Conservation (phyloP, 1,140 invertebrate genomes). For the Macrobrachium rosenbergii region DNA sequence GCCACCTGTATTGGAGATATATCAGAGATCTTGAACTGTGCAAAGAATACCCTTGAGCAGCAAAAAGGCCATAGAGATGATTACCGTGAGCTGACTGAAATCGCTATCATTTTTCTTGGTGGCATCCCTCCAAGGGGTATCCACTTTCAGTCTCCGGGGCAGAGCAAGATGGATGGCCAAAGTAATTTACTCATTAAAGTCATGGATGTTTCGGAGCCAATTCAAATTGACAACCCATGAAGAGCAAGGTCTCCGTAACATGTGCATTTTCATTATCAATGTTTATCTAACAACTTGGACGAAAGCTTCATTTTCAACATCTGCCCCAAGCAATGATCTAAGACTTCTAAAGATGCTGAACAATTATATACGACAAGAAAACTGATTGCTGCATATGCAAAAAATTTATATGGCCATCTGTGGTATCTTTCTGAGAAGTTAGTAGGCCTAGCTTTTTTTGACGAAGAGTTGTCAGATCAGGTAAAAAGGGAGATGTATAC, state of each 20-base stretch:
- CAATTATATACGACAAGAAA: no score
- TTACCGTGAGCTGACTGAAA: neutral
- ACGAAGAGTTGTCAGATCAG: neutral
- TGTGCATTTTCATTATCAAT: neutral
- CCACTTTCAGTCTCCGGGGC: neutral
- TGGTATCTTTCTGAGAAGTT: conserved; percentile 2
- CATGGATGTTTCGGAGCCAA: no score
- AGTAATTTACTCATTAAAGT: no score
- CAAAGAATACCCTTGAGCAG: no score
- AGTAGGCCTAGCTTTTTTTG: conserved; percentile 6
- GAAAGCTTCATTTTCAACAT: no score
- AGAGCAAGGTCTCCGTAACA: neutral
- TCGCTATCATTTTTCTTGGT: conserved; percentile 3
- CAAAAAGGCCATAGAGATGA: neutral
- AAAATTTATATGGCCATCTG: neutral
- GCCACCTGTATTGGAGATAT: no score
- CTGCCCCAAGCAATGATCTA: no score
- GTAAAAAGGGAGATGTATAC: neutral
- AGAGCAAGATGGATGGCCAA: no score
- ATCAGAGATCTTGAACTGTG: no score
- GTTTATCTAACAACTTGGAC: neutral
- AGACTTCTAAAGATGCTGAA: no score
- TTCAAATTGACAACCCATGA: neutral
- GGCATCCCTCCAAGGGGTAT: neutral
- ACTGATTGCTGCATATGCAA: no score